Evolutionary conservation across 2,888 invertebrate species (phyloP).

Genomic region (Ptychoptera albimana): DNA sequence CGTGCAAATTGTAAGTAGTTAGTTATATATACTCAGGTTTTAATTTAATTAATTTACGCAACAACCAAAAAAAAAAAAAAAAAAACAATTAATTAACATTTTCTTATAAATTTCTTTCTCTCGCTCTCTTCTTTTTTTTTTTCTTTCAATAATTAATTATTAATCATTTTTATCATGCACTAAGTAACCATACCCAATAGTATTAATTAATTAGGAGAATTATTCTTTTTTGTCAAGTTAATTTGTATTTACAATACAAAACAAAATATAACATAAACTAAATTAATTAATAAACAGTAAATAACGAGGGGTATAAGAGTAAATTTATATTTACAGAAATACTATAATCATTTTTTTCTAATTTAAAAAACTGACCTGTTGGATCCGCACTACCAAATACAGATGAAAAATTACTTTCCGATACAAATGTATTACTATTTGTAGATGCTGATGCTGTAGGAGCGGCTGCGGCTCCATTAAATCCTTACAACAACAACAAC

Average conservation of each 20-base stretch:
- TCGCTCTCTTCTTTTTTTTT: too few species aligned
- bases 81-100: too few species aligned
- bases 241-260: too few species aligned
- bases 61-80: slow-evolving; percentile 2
- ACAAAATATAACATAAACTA: too few species aligned
- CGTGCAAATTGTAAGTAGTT: slow-evolving; percentile 3
- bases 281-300: slow-evolving; percentile 1
- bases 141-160: too few species aligned
- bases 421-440: slow-evolving; percentile 49
- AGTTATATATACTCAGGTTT: neutral
- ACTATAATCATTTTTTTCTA: slow-evolving; percentile 8
- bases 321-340: too few species aligned
- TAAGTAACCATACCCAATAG: too few species aligned
- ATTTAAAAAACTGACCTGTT: slow-evolving; percentile 39
- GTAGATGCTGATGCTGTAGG: slow-evolving; percentile 18
- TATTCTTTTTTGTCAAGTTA: too few species aligned
- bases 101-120: too few species aligned
- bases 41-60: neutral
- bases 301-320: too few species aligned
- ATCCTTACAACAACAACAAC: slow-evolving; percentile 24
- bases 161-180: too few species aligned
- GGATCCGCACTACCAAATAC: slow-evolving; percentile 67
- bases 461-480: slow-evolving; percentile 19
- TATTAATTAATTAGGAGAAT: too few species aligned
- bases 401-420: slow-evolving; percentile 75